Percentiles rank a stretch among this genome's conserved stretches.
Conservation (phyloP, 2,113 vertebrate species). For the Muscicapa adusta region DNA sequence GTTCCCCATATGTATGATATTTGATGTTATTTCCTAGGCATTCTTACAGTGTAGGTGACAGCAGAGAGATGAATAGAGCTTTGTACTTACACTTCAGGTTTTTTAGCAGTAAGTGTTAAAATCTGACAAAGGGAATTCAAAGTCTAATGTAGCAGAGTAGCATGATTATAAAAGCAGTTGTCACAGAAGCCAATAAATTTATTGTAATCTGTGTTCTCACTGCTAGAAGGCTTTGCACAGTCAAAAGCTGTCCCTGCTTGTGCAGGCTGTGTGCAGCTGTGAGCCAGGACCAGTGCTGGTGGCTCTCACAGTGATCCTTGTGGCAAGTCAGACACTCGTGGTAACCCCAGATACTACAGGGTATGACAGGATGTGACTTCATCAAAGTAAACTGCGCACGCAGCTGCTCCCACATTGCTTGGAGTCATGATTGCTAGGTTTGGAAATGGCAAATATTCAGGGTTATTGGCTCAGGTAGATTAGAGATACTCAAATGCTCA, state of each 20-base stretch:
- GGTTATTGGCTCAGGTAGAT: neutral
- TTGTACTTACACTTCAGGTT: neutral
- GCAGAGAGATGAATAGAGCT: neutral
- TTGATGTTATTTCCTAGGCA: neutral
- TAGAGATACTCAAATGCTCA: neutral
- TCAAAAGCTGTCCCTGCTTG: neutral
- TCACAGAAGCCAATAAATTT: neutral
- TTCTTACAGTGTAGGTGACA: neutral
- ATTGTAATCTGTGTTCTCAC: neutral
- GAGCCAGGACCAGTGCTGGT: neutral
- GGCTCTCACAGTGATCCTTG: neutral
- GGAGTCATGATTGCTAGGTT: neutral
- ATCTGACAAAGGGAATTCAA: neutral
- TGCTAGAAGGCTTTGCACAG: neutral
- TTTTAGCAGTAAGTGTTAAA: neutral
- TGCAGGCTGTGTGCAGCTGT: neutral
- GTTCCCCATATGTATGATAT: neutral
- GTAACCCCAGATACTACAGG: neutral
- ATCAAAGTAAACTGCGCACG: neutral
- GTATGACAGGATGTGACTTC: constrained; percentile 6
- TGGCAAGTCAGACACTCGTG: neutral
- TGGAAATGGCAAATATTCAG: neutral
- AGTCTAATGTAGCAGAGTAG: neutral
- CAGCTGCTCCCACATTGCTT: neutral
- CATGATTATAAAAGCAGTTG: neutral